phyloP scores from a whole-genome alignment of 1,140 invertebrate genomes.

The Ylistrum balloti region DNA sequence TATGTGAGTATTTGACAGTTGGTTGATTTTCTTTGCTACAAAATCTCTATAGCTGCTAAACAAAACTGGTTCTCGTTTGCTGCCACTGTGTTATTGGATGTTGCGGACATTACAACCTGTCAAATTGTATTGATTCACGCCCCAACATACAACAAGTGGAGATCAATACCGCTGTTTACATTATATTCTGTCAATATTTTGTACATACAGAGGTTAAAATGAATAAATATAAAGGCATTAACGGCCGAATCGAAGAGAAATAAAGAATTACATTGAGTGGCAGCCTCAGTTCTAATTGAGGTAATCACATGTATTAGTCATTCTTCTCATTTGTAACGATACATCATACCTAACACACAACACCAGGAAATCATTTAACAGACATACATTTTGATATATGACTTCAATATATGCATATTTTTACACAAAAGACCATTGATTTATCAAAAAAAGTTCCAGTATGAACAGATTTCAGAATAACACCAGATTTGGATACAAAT shows the following conservation, averaged over 20 bases:
- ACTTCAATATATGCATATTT: no score
- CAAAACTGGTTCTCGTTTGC: background rate
- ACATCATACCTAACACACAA: no score
- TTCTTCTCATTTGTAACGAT: no score
- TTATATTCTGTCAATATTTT: background rate
- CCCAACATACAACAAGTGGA: background rate
- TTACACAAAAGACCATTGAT: no score
- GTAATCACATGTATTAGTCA: no score
- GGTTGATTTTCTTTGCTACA: background rate
- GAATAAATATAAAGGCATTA: conserved; percentile 28
- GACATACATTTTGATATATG: no score
- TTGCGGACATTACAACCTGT: conserved; percentile 31
- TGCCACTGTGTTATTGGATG: background rate
- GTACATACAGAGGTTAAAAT: conserved; percentile 25
- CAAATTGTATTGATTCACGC: conserved; percentile 27
- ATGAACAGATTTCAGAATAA: no score
- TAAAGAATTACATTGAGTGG: background rate
- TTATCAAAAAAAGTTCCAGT: no score
- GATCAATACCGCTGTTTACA: background rate
- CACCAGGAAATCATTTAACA: no score
- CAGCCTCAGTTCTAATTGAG: no score
- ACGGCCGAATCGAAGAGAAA: background rate
- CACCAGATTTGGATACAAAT: no score
- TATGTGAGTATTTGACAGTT: background rate
- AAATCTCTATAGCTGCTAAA: background rate